Percentiles rank a stretch among this genome's conserved stretches.
phyloP scores from a whole-genome alignment of 2,113 vertebrate species.

The Urocynchramus pylzowi region DNA sequence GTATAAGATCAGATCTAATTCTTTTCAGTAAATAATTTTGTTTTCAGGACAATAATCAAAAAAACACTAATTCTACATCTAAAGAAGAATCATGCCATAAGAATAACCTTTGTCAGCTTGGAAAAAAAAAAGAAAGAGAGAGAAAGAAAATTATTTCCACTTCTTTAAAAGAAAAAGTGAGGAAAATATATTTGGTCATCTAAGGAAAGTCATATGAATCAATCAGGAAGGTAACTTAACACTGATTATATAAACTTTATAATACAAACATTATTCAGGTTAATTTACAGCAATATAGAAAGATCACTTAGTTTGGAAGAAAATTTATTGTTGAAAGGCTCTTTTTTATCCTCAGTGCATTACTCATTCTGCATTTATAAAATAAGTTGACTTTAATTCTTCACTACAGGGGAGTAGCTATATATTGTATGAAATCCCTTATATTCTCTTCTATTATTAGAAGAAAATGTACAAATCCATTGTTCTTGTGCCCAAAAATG shows the following conservation, averaged over 20 bases:
- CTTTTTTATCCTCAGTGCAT: not conserved
- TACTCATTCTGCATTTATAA: not conserved
- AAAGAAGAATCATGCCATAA: not conserved
- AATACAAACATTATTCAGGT: not conserved
- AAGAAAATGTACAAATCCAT: not conserved
- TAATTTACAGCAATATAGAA: not conserved
- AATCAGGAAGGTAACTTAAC: not conserved
- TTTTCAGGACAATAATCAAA: not conserved
- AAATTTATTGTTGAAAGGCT: not conserved
- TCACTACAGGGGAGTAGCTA: not conserved
- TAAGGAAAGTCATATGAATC: not conserved
- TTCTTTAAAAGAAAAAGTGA: not conserved
- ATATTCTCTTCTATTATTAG: not conserved
- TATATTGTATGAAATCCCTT: not conserved
- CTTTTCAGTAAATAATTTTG: not conserved
- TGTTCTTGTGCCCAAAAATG: not conserved
- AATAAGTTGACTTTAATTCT: not conserved
- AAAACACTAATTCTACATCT: not conserved
- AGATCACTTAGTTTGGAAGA: not conserved
- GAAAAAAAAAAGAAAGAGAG: not conserved
- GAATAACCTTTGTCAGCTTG: not conserved
- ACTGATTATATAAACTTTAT: not conserved
- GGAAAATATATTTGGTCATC: not conserved
- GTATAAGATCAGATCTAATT: not conserved
- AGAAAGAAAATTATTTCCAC: not conserved